Base-by-base conservation (phyloP, 2,797 vertebrate genomes). In the Macrochelys suwanniensis region DNA sequence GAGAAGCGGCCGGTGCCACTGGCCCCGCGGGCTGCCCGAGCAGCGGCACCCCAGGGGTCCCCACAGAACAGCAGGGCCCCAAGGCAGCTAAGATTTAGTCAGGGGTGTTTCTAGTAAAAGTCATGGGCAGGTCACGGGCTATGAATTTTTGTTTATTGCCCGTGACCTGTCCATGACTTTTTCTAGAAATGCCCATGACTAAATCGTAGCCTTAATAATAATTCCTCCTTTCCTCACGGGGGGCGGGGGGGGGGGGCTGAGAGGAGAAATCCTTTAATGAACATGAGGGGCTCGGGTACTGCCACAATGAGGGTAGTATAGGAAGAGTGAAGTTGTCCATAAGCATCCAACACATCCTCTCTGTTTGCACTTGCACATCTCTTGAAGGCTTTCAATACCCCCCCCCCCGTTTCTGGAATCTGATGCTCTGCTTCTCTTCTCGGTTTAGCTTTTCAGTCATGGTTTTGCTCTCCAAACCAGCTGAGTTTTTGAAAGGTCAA, bases 341-440 rank as follows among this genome's bases (percentile, higher is more conserved):
- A 47, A 12, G 26, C 45, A 15, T 13, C 25, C 71, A 28, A 13
- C 25, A 16, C 13, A 15, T 47, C 13, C 28, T 25, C 11, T 76
- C 42, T 57, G 5, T 56, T 89, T 59, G 5, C 1, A 4, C 16
- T 45, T 56, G 17, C 37, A 3, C 33, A 23, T 4, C 0, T 6
- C 28, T 85, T 17, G 8, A 12, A 79, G 19, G 4, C 4, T 0
- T 42, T 28, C 56, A 85, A 54, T 6, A 17, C 2, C 49, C 0
- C 31, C 2, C 11, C 74, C 31, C 2, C 11, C 74, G 33, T 7
- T 87, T 11, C 13, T 65, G 57, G 17, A 84, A 0, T 1, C 1
- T 19, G 13, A 4, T 1, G 1, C 0, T 51, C 28, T 31, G n/a
- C 87, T 28, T 3, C 33, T 21, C 15, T 53, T 42, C 15, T 0